Conservation (phyloP, 2,797 vertebrate species). For the Gallinago nigripennis region DNA sequence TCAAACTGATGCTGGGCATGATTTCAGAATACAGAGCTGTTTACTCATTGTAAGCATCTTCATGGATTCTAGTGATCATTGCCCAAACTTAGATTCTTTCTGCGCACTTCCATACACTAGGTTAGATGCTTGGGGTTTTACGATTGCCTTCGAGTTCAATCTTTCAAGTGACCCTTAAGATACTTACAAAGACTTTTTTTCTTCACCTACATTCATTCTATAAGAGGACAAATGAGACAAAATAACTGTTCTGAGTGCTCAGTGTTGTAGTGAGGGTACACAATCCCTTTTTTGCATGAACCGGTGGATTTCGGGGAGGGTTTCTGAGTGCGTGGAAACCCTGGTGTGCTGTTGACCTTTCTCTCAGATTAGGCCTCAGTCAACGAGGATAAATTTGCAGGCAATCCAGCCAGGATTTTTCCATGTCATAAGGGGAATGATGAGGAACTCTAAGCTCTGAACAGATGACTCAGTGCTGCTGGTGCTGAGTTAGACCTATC, state of each 20-base stretch:
- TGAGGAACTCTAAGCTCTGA: constrained; percentile 60
- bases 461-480: constrained; percentile 61
- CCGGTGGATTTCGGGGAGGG: neutral
- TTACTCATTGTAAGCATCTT: neutral
- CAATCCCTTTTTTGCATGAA: neutral
- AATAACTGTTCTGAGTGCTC: neutral
- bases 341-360: neutral
- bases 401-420: constrained; percentile 66
- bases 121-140: neutral
- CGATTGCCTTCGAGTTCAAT: neutral
- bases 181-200: neutral
- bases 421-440: constrained; percentile 58
- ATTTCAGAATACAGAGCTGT: neutral
- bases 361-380: neutral
- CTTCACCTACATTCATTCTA: neutral
- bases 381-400: neutral
- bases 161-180: neutral
- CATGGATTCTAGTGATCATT: fast-evolving
- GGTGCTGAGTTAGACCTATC: constrained; percentile 51
- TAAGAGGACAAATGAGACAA: neutral
- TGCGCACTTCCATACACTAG: neutral
- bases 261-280: neutral
- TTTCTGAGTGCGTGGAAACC: neutral
- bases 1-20: neutral
- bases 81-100: neutral